phyloP scores from a whole-genome alignment of 1,140 invertebrate genomes.

The Medauroidea extradentata region DNA sequence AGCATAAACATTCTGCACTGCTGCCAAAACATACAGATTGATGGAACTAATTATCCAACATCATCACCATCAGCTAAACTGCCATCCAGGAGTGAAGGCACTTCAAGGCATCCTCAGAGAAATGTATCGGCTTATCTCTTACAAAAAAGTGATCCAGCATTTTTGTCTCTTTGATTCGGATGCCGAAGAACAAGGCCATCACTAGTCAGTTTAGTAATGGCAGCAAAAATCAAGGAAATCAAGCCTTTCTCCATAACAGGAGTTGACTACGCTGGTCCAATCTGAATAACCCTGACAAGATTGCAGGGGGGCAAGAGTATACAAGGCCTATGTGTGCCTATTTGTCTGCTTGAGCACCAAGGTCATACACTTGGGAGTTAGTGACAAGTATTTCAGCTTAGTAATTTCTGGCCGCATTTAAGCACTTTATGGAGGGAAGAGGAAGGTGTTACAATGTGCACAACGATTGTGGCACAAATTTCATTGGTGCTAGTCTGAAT shows the following conservation, averaged over 20 bases:
- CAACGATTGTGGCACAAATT: background rate
- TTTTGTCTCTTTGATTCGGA: slow-evolving; percentile 27
- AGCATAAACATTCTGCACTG: slow-evolving; percentile 10
- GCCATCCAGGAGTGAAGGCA: slow-evolving; percentile 30
- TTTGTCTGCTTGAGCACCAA: slow-evolving; percentile 33
- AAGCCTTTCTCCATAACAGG: slow-evolving; percentile 28
- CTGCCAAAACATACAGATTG: too few species aligned
- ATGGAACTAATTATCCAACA: slow-evolving; percentile 29
- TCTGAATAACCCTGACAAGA: slow-evolving; percentile 22
- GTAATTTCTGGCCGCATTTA: slow-evolving; percentile 29
- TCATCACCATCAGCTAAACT: slow-evolving; percentile 26
- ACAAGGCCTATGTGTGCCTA: slow-evolving; percentile 32
- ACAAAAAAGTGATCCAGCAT: slow-evolving; percentile 21
- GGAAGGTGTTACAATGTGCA: slow-evolving; percentile 5
- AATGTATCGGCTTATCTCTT: slow-evolving; percentile 31
- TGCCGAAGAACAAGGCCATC: slow-evolving; percentile 24
- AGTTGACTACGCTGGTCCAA: slow-evolving; percentile 32
- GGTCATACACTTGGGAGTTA: slow-evolving; percentile 33
- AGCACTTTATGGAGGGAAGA: slow-evolving; percentile 27
- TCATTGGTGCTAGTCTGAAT: background rate
- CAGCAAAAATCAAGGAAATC: slow-evolving; percentile 16
- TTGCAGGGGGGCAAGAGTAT: slow-evolving; percentile 15
- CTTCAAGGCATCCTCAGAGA: slow-evolving; percentile 23
- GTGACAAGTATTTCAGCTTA: slow-evolving; percentile 25
- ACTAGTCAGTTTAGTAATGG: slow-evolving; percentile 21